phyloP scores from a whole-genome alignment of 2,113 vertebrate species.

The Pogonocichla stellata region DNA sequence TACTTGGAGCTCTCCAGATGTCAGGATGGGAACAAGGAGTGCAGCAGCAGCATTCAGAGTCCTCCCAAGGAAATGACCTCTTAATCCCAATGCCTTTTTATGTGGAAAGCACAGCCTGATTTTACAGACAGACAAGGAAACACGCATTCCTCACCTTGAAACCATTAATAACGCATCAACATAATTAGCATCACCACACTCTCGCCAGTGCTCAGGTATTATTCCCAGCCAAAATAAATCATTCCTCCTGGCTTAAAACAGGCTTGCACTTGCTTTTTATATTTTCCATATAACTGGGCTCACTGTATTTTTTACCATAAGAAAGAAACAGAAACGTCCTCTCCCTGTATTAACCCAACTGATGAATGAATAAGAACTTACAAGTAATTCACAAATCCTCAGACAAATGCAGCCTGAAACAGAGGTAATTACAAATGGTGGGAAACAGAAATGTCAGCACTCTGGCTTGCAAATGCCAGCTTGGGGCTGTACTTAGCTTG shows the following conservation, averaged over 20 bases:
- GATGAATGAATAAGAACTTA: not conserved
- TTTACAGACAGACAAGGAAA: not conserved
- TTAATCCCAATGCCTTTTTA: conserved; percentile 1
- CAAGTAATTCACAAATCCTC: not conserved
- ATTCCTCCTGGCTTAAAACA: not conserved
- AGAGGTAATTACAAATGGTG: not conserved
- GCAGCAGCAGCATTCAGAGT: conserved; percentile 24
- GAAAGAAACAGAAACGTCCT: not conserved
- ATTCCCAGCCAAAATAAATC: not conserved
- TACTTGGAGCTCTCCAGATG: conserved; percentile 2
- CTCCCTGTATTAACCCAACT: not conserved
- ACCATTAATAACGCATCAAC: not conserved
- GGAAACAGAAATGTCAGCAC: not conserved
- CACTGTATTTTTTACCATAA: not conserved
- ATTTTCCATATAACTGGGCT: not conserved
- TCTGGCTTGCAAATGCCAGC: not conserved
- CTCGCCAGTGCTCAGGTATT: not conserved
- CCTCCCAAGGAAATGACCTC: conserved; percentile 1
- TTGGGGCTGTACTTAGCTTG: not conserved
- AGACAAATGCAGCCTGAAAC: not conserved
- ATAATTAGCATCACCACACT: not conserved
- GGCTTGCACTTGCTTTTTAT: not conserved
- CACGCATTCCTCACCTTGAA: not conserved
- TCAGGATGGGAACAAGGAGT: conserved; percentile 4
- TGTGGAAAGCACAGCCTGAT: not conserved